Evolutionary conservation across 2,797 vertebrate species (phyloP).

Genomic region (Astyanax mexicanus): DNA sequence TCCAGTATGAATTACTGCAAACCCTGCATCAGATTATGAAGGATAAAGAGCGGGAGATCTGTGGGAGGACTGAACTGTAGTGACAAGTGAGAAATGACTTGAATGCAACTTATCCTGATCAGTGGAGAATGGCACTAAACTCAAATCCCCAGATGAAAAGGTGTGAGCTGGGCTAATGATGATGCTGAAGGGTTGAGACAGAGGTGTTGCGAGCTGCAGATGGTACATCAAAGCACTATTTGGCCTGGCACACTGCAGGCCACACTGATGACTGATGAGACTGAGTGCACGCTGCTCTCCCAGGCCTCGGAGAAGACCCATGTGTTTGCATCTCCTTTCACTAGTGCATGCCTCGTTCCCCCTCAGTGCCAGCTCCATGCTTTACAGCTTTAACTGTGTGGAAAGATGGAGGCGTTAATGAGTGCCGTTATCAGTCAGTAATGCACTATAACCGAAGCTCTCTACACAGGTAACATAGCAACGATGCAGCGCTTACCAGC

Average conservation of each 20-base stretch:
- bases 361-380: background rate
- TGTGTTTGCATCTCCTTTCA: constrained; percentile 35
- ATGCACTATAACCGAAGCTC: no score
- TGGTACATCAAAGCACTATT: constrained; percentile 31
- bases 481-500: no score
- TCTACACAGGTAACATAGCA: no score
- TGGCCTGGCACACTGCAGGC: background rate
- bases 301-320: background rate
- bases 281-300: constrained; percentile 12
- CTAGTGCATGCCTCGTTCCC: constrained; percentile 16
- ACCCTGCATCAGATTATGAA: background rate
- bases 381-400: background rate
- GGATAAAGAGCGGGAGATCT: constrained; percentile 8
- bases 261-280: constrained; percentile 22
- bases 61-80: background rate
- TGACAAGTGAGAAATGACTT: constrained; percentile 2
- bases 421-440: no score
- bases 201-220: constrained; percentile 25
- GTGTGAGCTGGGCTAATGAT: constrained; percentile 52
- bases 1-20: background rate
- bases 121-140: constrained; percentile 33
- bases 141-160: background rate
- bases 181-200: constrained; percentile 28
- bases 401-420: background rate
- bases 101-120: background rate